Evolutionary conservation across 1,140 invertebrate genomes (phyloP).

Genomic region (Melanaphis sacchari): DNA sequence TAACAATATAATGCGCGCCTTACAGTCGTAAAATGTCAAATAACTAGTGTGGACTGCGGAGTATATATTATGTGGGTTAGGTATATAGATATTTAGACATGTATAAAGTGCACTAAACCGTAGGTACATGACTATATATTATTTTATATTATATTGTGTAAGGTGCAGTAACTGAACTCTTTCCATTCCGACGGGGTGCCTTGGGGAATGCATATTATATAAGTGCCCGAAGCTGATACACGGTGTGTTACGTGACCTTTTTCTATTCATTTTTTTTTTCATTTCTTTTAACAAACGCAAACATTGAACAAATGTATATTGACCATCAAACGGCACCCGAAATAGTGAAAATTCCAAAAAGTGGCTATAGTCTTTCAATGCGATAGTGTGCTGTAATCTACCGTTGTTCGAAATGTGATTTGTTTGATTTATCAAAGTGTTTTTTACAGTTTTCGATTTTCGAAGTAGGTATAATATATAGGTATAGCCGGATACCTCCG

Average conservation of each 20-base stretch:
- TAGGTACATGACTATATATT: background rate
- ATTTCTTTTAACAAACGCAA: background rate
- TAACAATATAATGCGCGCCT: background rate
- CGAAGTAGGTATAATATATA: no score
- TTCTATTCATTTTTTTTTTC: background rate
- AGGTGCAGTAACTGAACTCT: background rate
- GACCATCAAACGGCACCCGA: background rate
- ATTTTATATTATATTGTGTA: background rate
- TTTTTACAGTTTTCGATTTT: no score
- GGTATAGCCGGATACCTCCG: no score
- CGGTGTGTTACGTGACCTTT: background rate
- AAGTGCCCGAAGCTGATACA: background rate
- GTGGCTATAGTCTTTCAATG: no score
- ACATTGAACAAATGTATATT: background rate
- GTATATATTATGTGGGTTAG: background rate
- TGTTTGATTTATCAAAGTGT: no score
- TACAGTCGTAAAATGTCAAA: background rate
- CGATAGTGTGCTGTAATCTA: no score
- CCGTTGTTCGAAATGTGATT: no score
- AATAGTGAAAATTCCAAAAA: background rate
- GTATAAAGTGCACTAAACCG: background rate
- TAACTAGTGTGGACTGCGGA: background rate
- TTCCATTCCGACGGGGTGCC: background rate
- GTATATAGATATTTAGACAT: background rate
- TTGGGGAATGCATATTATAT: background rate